Percentiles rank a stretch among this genome's conserved stretches.
Evolutionary conservation across 2,113 vertebrate genomes (phyloP).

Genomic region (Lepisosteus osseus): DNA sequence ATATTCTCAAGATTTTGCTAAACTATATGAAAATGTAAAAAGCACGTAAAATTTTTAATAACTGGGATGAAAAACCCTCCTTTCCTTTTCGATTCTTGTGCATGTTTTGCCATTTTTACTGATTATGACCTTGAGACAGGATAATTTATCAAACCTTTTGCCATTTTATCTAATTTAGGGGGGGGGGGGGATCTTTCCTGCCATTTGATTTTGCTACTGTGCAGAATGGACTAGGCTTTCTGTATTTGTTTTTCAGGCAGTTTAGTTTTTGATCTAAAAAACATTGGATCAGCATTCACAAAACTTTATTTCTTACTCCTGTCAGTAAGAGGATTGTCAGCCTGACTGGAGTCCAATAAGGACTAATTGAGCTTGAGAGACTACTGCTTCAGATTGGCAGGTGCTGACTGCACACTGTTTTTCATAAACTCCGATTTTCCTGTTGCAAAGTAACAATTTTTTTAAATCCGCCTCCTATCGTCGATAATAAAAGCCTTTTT

Average conservation of each 20-base stretch:
- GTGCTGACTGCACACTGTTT: not conserved
- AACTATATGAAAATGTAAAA: too few species aligned
- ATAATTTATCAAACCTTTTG: too few species aligned
- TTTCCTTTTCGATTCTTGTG: too few species aligned
- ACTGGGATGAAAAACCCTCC: too few species aligned
- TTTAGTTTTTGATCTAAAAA: not conserved
- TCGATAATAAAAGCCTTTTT: too few species aligned
- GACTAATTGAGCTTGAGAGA: not conserved
- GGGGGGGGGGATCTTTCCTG: not conserved
- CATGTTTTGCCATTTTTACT: too few species aligned
- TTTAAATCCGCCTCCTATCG: too few species aligned
- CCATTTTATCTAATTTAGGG: not conserved
- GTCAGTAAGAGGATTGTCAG: conserved; percentile 7
- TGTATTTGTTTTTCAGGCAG: not conserved
- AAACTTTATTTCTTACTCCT: not conserved
- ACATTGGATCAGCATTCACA: conserved; percentile 10
- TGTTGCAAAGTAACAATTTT: too few species aligned
- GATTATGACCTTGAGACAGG: too few species aligned
- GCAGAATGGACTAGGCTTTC: not conserved
- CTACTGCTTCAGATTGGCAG: not conserved
- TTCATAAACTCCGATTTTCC: not conserved
- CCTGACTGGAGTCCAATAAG: not conserved
- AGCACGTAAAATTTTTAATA: too few species aligned
- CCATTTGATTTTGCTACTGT: not conserved
- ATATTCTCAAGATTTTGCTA: too few species aligned